Evolutionary conservation across 2,888 invertebrate species (phyloP), one percentile per base, ranked within the genome.

Genomic region (Ormyrus pomaceus): DNA sequence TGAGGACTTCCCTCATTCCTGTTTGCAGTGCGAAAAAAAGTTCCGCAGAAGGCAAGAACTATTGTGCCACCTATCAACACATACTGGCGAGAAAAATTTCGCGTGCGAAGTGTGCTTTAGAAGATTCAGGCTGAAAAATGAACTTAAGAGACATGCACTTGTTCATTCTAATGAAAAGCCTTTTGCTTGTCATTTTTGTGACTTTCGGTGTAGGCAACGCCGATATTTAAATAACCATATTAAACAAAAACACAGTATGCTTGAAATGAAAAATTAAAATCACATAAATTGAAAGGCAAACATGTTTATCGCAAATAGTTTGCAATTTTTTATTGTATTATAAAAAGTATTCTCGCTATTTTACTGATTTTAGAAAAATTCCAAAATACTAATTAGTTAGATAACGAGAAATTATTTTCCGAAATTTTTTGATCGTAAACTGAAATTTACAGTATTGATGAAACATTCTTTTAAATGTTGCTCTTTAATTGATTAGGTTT

Each of bases 51-150:
- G 89, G 46, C 91, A 91, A 45, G 93, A 94, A 85, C 88, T 94
- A 84, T 87, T 90, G 75, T 92, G 92, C 66, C 94, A 94, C 53
- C 74, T 86, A 0, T 85, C 92, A 64, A 91, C 93, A 74, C 94
- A 94, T 87, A 92, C 93, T 0, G 93, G 93, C 5, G 92, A 93
- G 83, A 91, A 91, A 81, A 92, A 93, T 59, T 92, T 93, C 86
- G 84, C 82, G 6, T 94, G 94, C 85, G 83, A 87, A 5, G 82
- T 87, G 11, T 94, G 94, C 87, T 91, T 91, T 7, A 91, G 90
- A 79, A 88, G 91, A 50, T 94, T 94, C 86, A 89, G 93, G 1
- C 86, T 93, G 81, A 93, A 93, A 61, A 93, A 93, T 84, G 94
- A 94, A 85, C 89, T 94, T 45, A 91, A 91, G 85, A 91, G 92